Percentiles rank a stretch among this genome's conserved stretches.
Evolutionary conservation across 2,888 invertebrate species (phyloP).

Genomic region (Phragmatobia fuliginosa): DNA sequence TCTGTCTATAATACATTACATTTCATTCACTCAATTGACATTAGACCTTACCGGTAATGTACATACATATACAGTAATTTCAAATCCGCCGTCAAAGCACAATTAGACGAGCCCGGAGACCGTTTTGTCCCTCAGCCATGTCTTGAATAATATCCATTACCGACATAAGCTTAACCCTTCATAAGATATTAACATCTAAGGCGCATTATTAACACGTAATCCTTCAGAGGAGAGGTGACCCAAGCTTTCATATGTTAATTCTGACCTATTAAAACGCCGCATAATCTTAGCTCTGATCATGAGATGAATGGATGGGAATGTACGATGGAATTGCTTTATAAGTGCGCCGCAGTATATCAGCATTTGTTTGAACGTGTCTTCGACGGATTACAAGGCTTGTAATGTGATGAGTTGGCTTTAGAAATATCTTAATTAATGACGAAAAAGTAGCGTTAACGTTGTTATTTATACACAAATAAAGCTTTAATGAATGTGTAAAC

Average conservation of each 20-base stretch:
- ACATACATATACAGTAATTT: constrained; percentile 53
- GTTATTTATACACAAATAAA: neutral
- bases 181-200: constrained; percentile 77
- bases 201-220: constrained; percentile 78
- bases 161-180: constrained; percentile 74
- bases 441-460: neutral
- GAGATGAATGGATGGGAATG: constrained; percentile 66
- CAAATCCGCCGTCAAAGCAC: constrained; percentile 64
- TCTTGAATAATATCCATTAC: constrained; percentile 77
- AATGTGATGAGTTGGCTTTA: constrained; percentile 10
- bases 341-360: constrained; percentile 30
- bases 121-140: constrained; percentile 66
- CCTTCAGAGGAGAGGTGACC: constrained; percentile 73
- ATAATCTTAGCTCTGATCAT: constrained; percentile 66
- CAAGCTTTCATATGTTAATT: constrained; percentile 79
- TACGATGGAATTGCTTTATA: constrained; percentile 59
- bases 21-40: constrained; percentile 15
- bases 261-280: constrained; percentile 75
- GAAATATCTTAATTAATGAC: neutral
- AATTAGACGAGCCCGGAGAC: constrained; percentile 64
- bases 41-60: constrained; percentile 39
- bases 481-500: neutral
- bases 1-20: constrained; percentile 12
- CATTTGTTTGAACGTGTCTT: constrained; percentile 31
- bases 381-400: constrained; percentile 22